Percentiles rank a stretch among this genome's conserved stretches.
phyloP scores from a whole-genome alignment of 2,888 invertebrate genomes.

The Adelphocoris suturalis region DNA sequence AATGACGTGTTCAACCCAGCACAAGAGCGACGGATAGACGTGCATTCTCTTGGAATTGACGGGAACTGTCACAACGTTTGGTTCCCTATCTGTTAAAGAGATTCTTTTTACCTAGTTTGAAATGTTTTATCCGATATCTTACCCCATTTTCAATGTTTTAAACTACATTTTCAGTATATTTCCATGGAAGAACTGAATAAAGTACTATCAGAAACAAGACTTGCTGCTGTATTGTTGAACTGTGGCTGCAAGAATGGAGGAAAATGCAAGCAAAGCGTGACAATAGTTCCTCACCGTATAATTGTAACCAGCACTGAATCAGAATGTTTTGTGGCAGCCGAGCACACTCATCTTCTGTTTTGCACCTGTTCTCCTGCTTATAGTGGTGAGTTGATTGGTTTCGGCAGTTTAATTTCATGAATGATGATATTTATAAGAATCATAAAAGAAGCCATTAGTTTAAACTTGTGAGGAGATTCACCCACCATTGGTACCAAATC shows the following conservation, averaged over 20 bases:
- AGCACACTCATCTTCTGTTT: constrained; percentile 85
- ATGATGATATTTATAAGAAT: no score
- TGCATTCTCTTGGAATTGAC: no score
- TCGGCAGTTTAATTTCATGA: no score
- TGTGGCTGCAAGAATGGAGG: constrained; percentile 84
- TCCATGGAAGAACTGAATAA: constrained; percentile 74
- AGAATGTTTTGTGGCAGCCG: constrained; percentile 88
- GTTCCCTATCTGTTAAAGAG: no score
- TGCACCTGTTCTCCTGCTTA: constrained; percentile 92
- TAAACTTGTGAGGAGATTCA: no score
- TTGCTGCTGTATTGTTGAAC: constrained; percentile 80
- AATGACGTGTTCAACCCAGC: no score
- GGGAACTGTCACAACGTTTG: no score
- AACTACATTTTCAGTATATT: constrained; percentile 46
- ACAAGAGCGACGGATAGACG: no score
- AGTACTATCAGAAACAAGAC: constrained; percentile 74
- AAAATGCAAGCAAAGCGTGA: constrained; percentile 85
- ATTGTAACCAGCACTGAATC: constrained; percentile 86
- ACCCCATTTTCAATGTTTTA: neutral
- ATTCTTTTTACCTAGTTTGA: no score
- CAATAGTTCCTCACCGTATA: constrained; percentile 83
- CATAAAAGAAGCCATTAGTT: no score
- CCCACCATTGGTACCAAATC: no score
- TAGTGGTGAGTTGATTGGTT: constrained; percentile 79
- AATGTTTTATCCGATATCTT: no score